Evolutionary conservation across 2,888 invertebrate genomes (phyloP).

Genomic region (Thera britannica): DNA sequence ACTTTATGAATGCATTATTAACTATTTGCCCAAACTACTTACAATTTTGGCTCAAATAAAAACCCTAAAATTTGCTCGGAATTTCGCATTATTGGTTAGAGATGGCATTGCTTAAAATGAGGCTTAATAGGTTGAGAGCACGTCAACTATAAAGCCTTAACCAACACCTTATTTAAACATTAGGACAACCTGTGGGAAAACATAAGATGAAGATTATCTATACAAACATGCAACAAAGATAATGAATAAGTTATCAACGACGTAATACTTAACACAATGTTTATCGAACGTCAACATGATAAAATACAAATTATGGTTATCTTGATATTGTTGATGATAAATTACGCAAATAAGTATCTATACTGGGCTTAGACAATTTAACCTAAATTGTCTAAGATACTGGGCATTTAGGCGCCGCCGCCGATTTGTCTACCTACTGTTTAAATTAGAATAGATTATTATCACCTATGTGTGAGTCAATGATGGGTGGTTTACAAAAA

Average conservation of each 20-base stretch:
- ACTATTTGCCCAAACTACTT: too few species aligned
- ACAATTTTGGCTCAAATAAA: too few species aligned
- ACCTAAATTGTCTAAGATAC: too few species aligned
- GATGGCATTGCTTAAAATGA: too few species aligned
- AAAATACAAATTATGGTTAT: neutral
- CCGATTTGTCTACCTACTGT: constrained; percentile 14
- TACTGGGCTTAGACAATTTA: too few species aligned
- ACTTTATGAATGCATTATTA: too few species aligned
- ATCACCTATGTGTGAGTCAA: neutral
- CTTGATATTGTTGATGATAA: neutral
- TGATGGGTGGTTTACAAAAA: neutral
- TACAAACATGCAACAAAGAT: neutral
- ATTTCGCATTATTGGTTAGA: too few species aligned
- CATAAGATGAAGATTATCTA: neutral
- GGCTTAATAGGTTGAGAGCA: too few species aligned
- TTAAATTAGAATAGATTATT: constrained; percentile 7
- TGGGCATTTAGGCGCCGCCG: neutral
- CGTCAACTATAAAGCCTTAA: neutral
- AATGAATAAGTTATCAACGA: neutral
- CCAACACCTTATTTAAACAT: neutral
- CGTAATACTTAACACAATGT: neutral
- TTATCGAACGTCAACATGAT: too few species aligned
- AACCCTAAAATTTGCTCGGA: too few species aligned
- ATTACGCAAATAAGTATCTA: neutral
- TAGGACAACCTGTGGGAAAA: neutral